Evolutionary conservation across 2,888 invertebrate genomes (phyloP), one percentile per base, ranked within the genome.

Genomic region (Molorchus minor): DNA sequence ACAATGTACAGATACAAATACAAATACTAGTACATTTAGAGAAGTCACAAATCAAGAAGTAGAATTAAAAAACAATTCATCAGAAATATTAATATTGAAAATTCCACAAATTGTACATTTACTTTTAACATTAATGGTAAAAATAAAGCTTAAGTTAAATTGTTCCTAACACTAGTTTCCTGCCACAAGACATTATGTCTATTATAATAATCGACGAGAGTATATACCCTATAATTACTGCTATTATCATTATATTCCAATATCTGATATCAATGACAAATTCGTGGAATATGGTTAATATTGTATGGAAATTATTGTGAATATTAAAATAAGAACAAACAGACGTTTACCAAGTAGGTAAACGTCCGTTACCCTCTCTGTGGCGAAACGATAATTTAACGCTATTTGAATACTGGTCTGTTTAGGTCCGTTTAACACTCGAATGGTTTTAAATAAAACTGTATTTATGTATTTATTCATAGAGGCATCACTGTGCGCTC

Each of bases 301-400:
- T 65, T 65, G 62, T 65, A 62, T 60, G 58, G 38, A 62, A 62
- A 65, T 65, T 56, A 44, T 49, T 41, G 44, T 43, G 36, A 62
- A 56, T 33, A 56, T 53, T 38, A 40, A 44, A 56, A 44, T 58
- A 29, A 36, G 12, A 25, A 40, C 47, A 25, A 41, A 49, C 30
- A 33, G 33, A 49, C 36, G 19, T 46, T 20, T 17, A 35, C 54
- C 47, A 38, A 58, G 52, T 46, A 54, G 15, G 38, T 49, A 25
- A 49, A 49, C 12, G 38, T 38, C n/a, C 38, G n/a, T n/a, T n/a
- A n/a, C n/a, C n/a, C n/a, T n/a, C 38, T 38, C 38, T 49, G 38
- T 38, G 49, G 38, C 38, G 36, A 38, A 8, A 16, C 25, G 20
- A 25, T 49, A 49, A 49, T 49, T 49, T 49, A 38, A 49, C 49